A percentile compares a stretch with the other conserved stretches of the same genome.
phyloP scores from a whole-genome alignment of 2,113 vertebrate species.

The Lophochroa leadbeateri region DNA sequence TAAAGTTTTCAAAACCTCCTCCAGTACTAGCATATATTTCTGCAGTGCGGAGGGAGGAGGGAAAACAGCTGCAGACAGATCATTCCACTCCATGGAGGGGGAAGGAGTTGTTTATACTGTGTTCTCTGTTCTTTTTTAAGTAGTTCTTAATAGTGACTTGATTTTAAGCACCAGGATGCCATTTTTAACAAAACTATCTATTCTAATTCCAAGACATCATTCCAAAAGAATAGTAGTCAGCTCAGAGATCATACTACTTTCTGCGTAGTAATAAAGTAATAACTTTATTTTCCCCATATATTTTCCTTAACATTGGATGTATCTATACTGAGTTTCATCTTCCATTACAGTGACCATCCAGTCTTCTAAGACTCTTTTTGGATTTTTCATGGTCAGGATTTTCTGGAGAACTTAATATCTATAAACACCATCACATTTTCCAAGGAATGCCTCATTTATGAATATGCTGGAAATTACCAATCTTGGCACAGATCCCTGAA shows the following conservation, averaged over 20 bases:
- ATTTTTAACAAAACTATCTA: background rate
- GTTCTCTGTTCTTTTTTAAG: background rate
- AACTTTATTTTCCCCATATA: background rate
- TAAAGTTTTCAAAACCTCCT: background rate
- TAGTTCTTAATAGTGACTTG: background rate
- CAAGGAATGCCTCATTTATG: background rate
- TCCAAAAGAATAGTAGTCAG: background rate
- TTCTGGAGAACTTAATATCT: background rate
- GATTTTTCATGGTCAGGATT: background rate
- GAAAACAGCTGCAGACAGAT: background rate
- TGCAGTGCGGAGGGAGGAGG: background rate
- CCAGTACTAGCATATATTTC: background rate
- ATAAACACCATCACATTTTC: background rate
- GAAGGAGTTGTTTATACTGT: background rate
- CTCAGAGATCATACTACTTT: background rate
- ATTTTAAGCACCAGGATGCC: background rate
- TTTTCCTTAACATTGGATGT: background rate
- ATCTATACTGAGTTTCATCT: background rate
- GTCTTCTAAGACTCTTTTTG: background rate
- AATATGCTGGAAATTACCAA: background rate
- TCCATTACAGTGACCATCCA: background rate
- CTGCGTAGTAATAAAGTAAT: background rate
- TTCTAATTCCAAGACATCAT: background rate
- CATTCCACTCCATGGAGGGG: accelerated
- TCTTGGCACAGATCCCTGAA: background rate